Evolutionary conservation across 2,113 vertebrate genomes (phyloP), one percentile per base, ranked within the genome.

Genomic region (Cranoglanis bouderius): DNA sequence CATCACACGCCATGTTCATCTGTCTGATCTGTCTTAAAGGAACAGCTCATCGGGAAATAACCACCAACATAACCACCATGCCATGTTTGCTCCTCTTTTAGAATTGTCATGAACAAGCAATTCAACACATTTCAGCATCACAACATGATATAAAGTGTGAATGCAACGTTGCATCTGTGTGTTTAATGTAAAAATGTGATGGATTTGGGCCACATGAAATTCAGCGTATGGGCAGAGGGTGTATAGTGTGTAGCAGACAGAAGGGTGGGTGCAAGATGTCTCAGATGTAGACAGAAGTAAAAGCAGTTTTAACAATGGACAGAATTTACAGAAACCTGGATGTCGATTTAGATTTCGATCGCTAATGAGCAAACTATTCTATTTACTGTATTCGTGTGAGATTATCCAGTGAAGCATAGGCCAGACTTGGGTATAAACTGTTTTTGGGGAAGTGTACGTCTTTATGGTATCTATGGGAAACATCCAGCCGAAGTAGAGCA

Each of bases 1-100:
- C 35, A 75, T 46, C 72, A 59, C 26, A 74, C 14, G 38, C 26
- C 85, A 59, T 12, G 70, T 77, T 86, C 16, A 19, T 43, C 35
- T 86, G 85, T 51, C 49, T 78, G 81, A 83, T 83, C 53, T 40
- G 57, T 40, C 55, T 83, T 83, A 35, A 83, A 16, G 55, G 55
- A 40, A 8, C 55, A 83, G 81, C 81, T 83, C 81, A 29, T 38
- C 81, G 61, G 26, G 55, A 82, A 59, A 82, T 57, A 49, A 49
- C 9, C 46, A 32, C 55, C 81, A 82, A 16, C 35, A 26, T 49
- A n/a, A 49, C 75, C 43, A 49, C 75, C 24, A 16, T 43, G 55
- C 53, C 32, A 24, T 6, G n/a, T 21, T 82, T 59, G 32, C 80
- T 38, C 19, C 35, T 26, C 80, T 82, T 57, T 61, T 16, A 29